Evolutionary conservation across 92 coral and sea anemone genomes (phyloP), one percentile per base, ranked within the genome.

Genomic region (Bergia sp.): DNA sequence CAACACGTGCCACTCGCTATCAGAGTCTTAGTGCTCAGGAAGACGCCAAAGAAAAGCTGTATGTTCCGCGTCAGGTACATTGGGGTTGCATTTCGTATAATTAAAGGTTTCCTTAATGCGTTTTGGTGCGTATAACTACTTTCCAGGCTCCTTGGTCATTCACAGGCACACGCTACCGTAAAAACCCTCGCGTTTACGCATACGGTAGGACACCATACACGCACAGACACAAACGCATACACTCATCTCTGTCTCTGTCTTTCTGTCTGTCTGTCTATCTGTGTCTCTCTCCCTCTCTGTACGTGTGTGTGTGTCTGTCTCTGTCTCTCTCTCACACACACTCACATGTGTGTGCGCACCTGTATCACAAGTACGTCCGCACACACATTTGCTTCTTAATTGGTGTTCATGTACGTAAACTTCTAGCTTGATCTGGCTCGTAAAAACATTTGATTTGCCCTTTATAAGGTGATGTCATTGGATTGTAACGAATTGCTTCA

Each of bases 1-100:
- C 94, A 55, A 88, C 94, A 16, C 91, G 98, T 37, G 84, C 89
- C 41, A 96, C 98, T 15, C 91, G 97, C 47, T 96, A 96, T 82
- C 89, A 95, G 89, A 77, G 86, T 20, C 65, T 95, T 71, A 85
- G 86, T 16, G 87, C 77, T 64, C 94, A 95, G 21, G 93, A 92
- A 10, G 91, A 89, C 74, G 90, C 82, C 38, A 66, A 29, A 40
- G 86, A 86, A n/a, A 57, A 36, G 65, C 88, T 90, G 66, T 94
- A 89, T 93, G 23, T 77, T 50, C 89, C 89, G 23, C 92, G 96
- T 73, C 86, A 94, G 96, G 96, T 92, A 57, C 20, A 18, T 72
- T 72, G 76, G n/a, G 4, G 5, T 72, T 72, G 42, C 42, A 6
- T 61, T 61, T 2, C 29, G 29, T 0, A 61, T 53, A 53, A 1